Percentiles rank a stretch among this genome's conserved stretches.
phyloP scores from a whole-genome alignment of 2,113 vertebrate genomes.

The Caloenas nicobarica region DNA sequence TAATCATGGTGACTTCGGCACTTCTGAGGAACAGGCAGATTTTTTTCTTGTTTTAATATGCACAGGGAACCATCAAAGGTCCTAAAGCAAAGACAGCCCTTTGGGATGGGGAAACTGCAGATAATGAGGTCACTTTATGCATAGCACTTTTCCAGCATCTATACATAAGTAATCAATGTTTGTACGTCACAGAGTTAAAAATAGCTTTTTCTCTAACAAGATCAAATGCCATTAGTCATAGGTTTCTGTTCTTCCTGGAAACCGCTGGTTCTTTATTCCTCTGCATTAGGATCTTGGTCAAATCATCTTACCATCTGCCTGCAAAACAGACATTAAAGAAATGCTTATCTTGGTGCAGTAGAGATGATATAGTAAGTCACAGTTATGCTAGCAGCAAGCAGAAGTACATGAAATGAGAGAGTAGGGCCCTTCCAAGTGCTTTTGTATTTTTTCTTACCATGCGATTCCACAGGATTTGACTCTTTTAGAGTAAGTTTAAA shows the following conservation, averaged over 20 bases:
- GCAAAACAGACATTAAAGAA: not conserved
- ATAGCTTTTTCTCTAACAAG: conserved; percentile 18
- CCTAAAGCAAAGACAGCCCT: not conserved
- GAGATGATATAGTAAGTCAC: not conserved
- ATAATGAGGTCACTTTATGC: not conserved
- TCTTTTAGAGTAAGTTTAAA: not conserved
- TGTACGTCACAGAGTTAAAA: conserved; percentile 50
- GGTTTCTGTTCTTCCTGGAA: conserved; percentile 5
- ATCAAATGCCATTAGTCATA: conserved; percentile 50
- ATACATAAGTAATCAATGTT: conserved; percentile 36
- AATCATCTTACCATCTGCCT: not conserved
- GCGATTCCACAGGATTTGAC: not conserved
- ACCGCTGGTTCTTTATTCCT: not conserved
- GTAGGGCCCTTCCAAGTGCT: not conserved
- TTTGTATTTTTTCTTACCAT: not conserved
- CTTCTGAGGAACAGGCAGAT: not conserved
- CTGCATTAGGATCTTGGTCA: not conserved
- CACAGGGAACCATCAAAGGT: not conserved
- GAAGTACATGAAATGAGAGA: not conserved
- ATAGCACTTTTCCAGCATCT: not conserved
- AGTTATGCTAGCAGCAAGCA: not conserved
- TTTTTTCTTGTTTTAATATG: not conserved
- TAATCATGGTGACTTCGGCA: not conserved
- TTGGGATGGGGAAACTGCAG: not conserved
- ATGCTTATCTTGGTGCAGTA: not conserved